phyloP scores from a whole-genome alignment of 2,888 invertebrate species.

The Dastarcus helophoroides region DNA sequence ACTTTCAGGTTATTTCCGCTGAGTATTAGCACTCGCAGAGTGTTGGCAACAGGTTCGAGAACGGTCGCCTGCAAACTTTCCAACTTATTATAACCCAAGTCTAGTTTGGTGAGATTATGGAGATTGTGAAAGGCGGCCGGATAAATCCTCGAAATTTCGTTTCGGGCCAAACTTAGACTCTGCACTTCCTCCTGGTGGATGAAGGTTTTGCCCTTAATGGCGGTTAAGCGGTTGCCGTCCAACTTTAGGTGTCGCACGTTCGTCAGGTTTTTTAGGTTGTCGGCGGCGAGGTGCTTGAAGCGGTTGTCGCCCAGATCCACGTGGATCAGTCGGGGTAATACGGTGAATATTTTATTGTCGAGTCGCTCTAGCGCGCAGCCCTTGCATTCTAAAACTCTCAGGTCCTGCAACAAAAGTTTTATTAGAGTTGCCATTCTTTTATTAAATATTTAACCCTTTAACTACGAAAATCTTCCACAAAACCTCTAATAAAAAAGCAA shows the following conservation, averaged over 20 bases:
- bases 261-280: slow-evolving; percentile 55
- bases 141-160: slow-evolving; percentile 58
- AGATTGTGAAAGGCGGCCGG: slow-evolving; percentile 60
- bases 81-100: slow-evolving; percentile 64
- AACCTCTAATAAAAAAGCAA: too few species aligned
- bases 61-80: slow-evolving; percentile 48
- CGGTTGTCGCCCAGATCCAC: slow-evolving; percentile 67
- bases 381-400: slow-evolving; percentile 60
- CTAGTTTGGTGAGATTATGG: slow-evolving; percentile 53
- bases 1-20: slow-evolving; percentile 55
- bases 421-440: too few species aligned
- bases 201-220: slow-evolving; percentile 56
- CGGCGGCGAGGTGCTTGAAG: slow-evolving; percentile 55
- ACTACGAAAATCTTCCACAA: too few species aligned
- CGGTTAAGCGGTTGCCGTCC: slow-evolving; percentile 64
- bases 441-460: too few species aligned
- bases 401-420: slow-evolving; percentile 45
- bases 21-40: slow-evolving; percentile 51
- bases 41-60: slow-evolving; percentile 45
- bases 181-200: slow-evolving; percentile 42
- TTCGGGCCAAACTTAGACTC: slow-evolving; percentile 51
- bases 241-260: slow-evolving; percentile 51
- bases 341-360: slow-evolving; percentile 64
- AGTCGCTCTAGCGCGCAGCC: slow-evolving; percentile 58
- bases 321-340: slow-evolving; percentile 55